Evolutionary conservation across 2,113 vertebrate genomes (phyloP).

Genomic region (Triplophysa dalaica): DNA sequence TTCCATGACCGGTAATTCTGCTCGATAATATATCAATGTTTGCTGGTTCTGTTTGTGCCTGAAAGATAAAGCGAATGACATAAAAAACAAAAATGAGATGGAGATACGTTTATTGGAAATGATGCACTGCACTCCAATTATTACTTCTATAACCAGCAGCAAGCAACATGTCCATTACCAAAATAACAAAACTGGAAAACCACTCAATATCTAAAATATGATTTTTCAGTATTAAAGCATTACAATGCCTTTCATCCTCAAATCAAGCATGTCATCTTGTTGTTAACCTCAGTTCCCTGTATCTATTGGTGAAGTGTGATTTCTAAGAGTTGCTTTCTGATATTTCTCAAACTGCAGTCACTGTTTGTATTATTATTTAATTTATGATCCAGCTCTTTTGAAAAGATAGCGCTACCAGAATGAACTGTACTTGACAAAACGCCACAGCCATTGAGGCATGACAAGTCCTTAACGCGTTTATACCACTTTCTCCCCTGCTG

Average conservation of each 20-base stretch:
- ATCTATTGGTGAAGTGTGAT: not conserved
- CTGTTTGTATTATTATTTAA: not conserved
- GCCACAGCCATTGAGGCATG: conserved; percentile 64
- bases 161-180: not conserved
- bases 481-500: conserved; percentile 55
- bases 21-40: not conserved
- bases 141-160: conserved; percentile 2
- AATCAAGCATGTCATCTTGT: not conserved
- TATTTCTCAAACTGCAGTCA: conserved; percentile 4
- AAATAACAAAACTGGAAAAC: not conserved
- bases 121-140: not conserved
- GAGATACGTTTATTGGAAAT: not conserved
- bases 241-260: not conserved
- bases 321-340: not conserved
- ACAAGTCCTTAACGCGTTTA: conserved; percentile 67
- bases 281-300: not conserved
- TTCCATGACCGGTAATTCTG: not conserved
- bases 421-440: conserved; percentile 48
- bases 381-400: conserved; percentile 37
- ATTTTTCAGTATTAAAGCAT: conserved; percentile 43
- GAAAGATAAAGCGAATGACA: not conserved
- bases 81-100: not conserved
- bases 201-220: conserved; percentile 50
- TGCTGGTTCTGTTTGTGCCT: not conserved
- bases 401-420: conserved; percentile 54